Evolutionary conservation across 2,113 vertebrate genomes (phyloP).

Genomic region (Syrmaticus mikado): DNA sequence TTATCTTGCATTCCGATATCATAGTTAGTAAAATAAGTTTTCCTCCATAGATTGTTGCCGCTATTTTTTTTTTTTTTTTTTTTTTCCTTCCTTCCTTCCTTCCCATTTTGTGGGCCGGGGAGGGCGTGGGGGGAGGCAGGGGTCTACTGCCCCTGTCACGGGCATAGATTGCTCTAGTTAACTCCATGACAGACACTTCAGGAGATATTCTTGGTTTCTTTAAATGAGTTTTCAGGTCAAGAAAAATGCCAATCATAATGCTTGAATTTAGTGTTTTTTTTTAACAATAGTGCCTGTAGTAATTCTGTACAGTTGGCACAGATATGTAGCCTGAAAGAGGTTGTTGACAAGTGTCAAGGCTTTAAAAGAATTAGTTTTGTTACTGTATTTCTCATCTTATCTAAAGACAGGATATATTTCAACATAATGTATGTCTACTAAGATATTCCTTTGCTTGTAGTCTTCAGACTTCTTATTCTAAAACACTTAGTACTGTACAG

Average conservation of each 20-base stretch:
- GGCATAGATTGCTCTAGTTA: too few relatives aligned
- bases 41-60: too few relatives aligned
- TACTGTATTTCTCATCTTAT: not conserved
- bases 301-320: not conserved
- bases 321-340: not conserved
- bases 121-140: too few relatives aligned
- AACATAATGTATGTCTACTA: not conserved
- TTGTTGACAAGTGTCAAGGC: not conserved
- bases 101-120: too few relatives aligned
- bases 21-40: too few relatives aligned
- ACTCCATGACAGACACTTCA: not conserved
- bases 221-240: not conserved
- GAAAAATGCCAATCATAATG: not conserved
- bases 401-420: not conserved
- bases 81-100: too few relatives aligned
- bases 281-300: not conserved
- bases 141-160: too few relatives aligned
- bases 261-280: not conserved
- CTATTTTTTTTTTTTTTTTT: too few relatives aligned
- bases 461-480: not conserved
- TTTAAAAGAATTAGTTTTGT: not conserved
- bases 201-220: not conserved
- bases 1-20: too few relatives aligned
- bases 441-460: not conserved
- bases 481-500: not conserved